phyloP scores from a whole-genome alignment of 2,888 invertebrate species.

The Timema cristinae region DNA sequence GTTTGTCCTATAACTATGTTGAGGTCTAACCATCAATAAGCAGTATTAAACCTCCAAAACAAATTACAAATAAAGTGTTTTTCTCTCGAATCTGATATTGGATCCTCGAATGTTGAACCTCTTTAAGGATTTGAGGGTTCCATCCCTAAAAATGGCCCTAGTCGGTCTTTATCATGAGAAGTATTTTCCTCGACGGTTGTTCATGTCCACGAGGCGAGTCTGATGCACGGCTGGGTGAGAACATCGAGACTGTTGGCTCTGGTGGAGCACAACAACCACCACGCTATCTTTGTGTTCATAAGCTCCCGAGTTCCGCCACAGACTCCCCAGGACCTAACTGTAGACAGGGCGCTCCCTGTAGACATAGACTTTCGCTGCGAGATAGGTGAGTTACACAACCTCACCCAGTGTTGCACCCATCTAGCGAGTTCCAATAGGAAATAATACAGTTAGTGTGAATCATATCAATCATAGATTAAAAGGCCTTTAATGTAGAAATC shows the following conservation, averaged over 20 bases:
- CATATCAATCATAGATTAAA: too few relatives aligned
- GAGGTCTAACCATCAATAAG: too few relatives aligned
- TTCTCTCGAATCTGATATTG: too few relatives aligned
- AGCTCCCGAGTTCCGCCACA: slow-evolving; percentile 62
- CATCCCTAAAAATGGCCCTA: too few relatives aligned
- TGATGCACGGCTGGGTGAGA: slow-evolving; percentile 51
- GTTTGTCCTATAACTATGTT: too few relatives aligned
- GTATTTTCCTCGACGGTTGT: not conserved
- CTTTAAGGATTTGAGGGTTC: too few relatives aligned
- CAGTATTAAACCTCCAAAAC: too few relatives aligned
- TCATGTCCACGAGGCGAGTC: slow-evolving; percentile 43
- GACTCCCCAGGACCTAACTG: slow-evolving; percentile 70
- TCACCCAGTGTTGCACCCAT: not conserved
- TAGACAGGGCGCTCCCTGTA: slow-evolving; percentile 77
- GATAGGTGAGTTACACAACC: slow-evolving; percentile 51
- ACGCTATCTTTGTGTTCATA: slow-evolving; percentile 55
- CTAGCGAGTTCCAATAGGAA: not conserved
- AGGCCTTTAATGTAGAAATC: too few relatives aligned
- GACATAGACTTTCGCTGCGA: slow-evolving; percentile 76
- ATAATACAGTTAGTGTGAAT: not conserved
- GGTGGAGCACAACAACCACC: slow-evolving; percentile 53
- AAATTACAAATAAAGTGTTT: too few relatives aligned
- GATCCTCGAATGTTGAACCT: too few relatives aligned
- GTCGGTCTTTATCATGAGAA: too few relatives aligned
- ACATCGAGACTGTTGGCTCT: slow-evolving; percentile 55